Base-by-base conservation (phyloP, 1,140 invertebrate species). In the Temnothorax curvispinosus region DNA sequence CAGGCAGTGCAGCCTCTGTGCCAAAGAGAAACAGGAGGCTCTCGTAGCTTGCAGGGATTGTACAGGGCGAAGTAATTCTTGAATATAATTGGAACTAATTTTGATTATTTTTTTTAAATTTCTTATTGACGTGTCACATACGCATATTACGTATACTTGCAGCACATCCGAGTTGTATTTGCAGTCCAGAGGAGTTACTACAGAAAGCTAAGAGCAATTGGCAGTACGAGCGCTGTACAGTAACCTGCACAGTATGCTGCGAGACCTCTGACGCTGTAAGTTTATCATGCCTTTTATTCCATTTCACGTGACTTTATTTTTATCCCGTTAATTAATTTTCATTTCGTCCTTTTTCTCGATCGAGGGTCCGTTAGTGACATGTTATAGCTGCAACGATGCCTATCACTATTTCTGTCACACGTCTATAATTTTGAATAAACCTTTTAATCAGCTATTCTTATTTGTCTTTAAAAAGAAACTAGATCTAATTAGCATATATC, bases 351-450 rank as follows among this genome's bases (percentile, higher is more conserved):
- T 21, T 21, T 21, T 21, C 21, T 21, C 21, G 21, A 21, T 21
- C 21, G 21, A 21, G 21, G 21, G 21, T 21, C 21, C 21, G 21
- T 21, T 21, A 21, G 21, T 21, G 69, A 97, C 98, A 64, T 98
- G 98, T 94, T 97, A 96, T 92, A 96, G 96, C 41, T 98, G 98
- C 94, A 97, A 98, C 82, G 97, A 98, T 95, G 97, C 97, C 15
- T 98, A 98, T 93, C 98, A 98, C 94, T 96, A 97, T 81, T 95
- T 96, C 44, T 98, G 98, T 92, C 98, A 98, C 92, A 93, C 96
- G 44, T 97, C 97, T 64, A 9, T 18, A 38, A 64, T 38, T 65
- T 38, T 65, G 8, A 3, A 38, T 65, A 38, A 18, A 38, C 8
- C 18, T 62, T 4, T 8, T 35, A 32, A 11, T 4, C 1, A 35